A percentile compares a stretch with the other conserved stretches of the same genome.
These are phyloP conservation scores for Bradypus variegatus DNA, from an alignment of 2,797 vertebrate genomes.

Conservation along the genomic window DNA sequence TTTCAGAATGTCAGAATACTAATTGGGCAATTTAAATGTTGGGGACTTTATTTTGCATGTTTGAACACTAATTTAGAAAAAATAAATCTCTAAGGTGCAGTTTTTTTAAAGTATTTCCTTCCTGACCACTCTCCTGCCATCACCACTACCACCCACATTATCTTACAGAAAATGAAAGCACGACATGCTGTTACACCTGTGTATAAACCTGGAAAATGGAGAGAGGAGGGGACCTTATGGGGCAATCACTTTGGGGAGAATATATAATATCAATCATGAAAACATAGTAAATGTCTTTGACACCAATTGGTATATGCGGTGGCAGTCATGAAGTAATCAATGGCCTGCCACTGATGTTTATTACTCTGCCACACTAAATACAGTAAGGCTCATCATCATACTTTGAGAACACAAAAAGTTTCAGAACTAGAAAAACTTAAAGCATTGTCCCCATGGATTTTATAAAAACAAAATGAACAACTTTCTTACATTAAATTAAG, in stretches of 20 bases:
- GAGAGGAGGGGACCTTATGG: not conserved
- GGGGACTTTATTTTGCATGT: constrained; percentile 41
- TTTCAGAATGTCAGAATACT: constrained; percentile 42
- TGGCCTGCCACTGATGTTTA: constrained; percentile 81
- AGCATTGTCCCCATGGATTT: constrained; percentile 89
- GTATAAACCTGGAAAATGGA: constrained; percentile 24
- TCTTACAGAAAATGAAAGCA: constrained; percentile 16
- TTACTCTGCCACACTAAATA: constrained; percentile 76
- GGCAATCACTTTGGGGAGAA: constrained; percentile 55
- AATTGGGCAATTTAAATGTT: constrained; percentile 39
- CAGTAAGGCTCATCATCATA: constrained; percentile 77
- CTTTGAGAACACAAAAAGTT: constrained; percentile 75
- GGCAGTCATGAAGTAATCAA: constrained; percentile 75
- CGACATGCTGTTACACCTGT: constrained; percentile 2
- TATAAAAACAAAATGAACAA: constrained; percentile 79
- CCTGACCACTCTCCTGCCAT: not conserved
- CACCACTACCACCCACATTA: constrained; percentile 35
- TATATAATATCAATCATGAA: constrained; percentile 57
- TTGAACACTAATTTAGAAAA: constrained; percentile 36
- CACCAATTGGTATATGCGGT: constrained; percentile 70
- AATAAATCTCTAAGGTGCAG: constrained; percentile 25
- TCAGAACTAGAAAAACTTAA: constrained; percentile 84
- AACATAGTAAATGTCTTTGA: constrained; percentile 66
- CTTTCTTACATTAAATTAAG: constrained; percentile 80
- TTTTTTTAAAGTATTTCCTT: constrained; percentile 5